Percentiles rank a stretch among this genome's conserved stretches.
Evolutionary conservation across 2,888 invertebrate genomes (phyloP).

Genomic region (Calameuta filiformis): DNA sequence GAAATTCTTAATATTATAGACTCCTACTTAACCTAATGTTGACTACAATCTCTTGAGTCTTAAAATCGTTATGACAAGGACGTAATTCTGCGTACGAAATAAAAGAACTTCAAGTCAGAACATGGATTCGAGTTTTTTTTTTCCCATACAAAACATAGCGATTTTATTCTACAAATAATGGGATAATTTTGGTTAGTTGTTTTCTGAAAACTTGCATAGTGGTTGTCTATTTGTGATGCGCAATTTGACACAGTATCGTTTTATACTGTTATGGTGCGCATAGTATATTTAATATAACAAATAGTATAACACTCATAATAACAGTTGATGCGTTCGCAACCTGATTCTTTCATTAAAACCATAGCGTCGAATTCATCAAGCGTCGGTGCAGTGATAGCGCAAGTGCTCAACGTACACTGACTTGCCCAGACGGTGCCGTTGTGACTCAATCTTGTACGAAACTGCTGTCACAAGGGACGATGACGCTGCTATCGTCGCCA

Average conservation of each 20-base stretch:
- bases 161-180: constrained; percentile 66
- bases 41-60: constrained; percentile 6
- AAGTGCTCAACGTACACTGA: constrained; percentile 37
- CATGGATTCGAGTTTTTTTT: constrained; percentile 31
- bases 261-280: constrained; percentile 28
- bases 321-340: constrained; percentile 46
- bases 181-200: constrained; percentile 58
- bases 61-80: constrained; percentile 32
- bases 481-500: constrained; percentile 84
- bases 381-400: constrained; percentile 43
- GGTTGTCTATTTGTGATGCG: constrained; percentile 42
- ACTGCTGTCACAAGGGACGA: constrained; percentile 41
- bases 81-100: constrained; percentile 33
- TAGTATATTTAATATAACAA: constrained; percentile 53
- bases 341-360: constrained; percentile 42
- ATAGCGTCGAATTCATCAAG: constrained; percentile 44
- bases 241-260: constrained; percentile 30
- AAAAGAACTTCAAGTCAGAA: constrained; percentile 39
- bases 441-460: constrained; percentile 44
- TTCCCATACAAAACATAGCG: constrained; percentile 66
- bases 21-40: constrained; percentile 35
- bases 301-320: constrained; percentile 60
- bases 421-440: constrained; percentile 39
- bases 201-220: constrained; percentile 50
- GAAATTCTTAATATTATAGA: constrained; percentile 42